phyloP scores from a whole-genome alignment of 2,888 invertebrate genomes.

The Tupiocoris notatus region DNA sequence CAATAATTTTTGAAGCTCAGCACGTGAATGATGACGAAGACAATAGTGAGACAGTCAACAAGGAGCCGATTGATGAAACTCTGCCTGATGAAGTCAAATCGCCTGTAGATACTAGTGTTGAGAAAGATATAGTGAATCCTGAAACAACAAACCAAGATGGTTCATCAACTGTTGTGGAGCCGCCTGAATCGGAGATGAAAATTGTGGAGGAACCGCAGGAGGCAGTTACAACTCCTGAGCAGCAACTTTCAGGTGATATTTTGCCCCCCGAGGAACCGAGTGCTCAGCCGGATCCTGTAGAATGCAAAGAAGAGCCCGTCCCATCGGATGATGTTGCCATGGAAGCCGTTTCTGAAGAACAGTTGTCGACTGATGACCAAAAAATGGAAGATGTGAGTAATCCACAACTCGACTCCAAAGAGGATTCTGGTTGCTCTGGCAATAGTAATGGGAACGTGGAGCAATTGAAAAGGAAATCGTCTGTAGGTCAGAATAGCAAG shows the following conservation, averaged over 20 bases:
- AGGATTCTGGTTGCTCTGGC: neutral
- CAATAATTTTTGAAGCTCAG: constrained; percentile 31
- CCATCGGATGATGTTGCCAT: neutral
- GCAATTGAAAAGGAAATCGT: constrained; percentile 9
- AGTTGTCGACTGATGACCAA: neutral
- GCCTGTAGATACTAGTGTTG: neutral
- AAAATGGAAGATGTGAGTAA: neutral
- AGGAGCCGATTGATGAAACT: neutral
- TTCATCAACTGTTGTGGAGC: too few species aligned
- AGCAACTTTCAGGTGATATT: too few species aligned
- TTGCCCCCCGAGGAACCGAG: neutral
- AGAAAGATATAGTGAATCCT: too few species aligned
- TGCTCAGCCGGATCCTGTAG: neutral
- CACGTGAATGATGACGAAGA: constrained; percentile 17
- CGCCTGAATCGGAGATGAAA: too few species aligned
- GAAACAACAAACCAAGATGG: too few species aligned
- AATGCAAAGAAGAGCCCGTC: neutral
- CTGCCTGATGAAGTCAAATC: neutral
- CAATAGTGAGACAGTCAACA: neutral
- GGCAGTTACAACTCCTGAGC: too few species aligned
- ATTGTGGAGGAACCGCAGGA: too few species aligned
- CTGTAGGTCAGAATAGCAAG: neutral
- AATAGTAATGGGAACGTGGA: neutral
- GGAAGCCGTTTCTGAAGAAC: neutral
- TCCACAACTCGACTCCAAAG: neutral